phyloP scores from a whole-genome alignment of 2,797 vertebrate species.

The Spinus pinus region DNA sequence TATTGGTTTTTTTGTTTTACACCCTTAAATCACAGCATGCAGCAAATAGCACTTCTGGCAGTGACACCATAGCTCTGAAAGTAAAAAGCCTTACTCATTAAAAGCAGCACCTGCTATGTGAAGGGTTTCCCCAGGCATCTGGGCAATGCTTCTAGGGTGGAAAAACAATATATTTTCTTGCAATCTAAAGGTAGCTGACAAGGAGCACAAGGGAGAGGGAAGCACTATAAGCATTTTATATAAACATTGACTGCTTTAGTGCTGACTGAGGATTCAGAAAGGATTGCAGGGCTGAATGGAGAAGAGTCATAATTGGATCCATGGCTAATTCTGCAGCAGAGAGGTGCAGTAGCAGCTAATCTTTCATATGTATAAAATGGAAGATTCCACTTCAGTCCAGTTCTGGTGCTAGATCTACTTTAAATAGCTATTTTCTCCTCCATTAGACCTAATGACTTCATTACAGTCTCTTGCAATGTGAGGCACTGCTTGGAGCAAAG shows the following conservation, averaged over 20 bases:
- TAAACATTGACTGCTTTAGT: neutral
- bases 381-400: slow-evolving; percentile 44
- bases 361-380: neutral
- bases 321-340: slow-evolving; percentile 11
- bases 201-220: neutral
- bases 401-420: slow-evolving; percentile 20
- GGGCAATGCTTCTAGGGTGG: neutral
- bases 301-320: neutral
- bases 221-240: neutral
- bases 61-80: neutral
- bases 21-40: neutral
- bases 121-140: neutral
- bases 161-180: neutral
- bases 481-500: neutral
- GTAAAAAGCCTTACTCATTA: neutral
- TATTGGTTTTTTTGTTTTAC: neutral
- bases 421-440: slow-evolving; percentile 28
- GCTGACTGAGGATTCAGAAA: neutral
- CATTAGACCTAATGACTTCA: slow-evolving; percentile 3
- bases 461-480: neutral
- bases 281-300: neutral
- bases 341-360: neutral
- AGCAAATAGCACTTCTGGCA: neutral
- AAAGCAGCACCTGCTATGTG: neutral
- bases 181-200: neutral